Evolutionary conservation across 2,113 vertebrate species (phyloP).

Genomic region (Ciconia stormi): DNA sequence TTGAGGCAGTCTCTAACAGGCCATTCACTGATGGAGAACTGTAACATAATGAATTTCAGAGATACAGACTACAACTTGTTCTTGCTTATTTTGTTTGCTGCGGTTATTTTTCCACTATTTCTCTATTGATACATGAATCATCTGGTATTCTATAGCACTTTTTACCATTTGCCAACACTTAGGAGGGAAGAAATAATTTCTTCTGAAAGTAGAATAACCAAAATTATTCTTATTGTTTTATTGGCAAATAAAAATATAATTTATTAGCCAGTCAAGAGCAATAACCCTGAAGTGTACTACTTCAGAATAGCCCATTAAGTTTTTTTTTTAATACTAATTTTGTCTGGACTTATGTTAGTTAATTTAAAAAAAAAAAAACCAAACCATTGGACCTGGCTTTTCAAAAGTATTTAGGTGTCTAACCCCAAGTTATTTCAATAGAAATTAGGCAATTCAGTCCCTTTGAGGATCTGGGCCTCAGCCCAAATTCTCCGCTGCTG

Average conservation of each 20-base stretch:
- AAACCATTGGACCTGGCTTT: neutral
- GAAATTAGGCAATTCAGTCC: neutral
- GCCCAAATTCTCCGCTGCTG: neutral
- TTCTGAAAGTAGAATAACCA: constrained; percentile 38
- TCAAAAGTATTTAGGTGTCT: neutral
- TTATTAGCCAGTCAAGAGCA: constrained; percentile 56
- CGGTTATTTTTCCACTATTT: neutral
- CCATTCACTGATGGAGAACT: neutral
- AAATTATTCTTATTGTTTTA: constrained; percentile 66
- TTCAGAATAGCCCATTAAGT: constrained; percentile 23
- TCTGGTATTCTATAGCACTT: neutral
- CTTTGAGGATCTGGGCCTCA: neutral
- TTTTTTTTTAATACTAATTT: constrained; percentile 30
- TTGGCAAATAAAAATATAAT: constrained; percentile 60
- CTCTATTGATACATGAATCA: neutral
- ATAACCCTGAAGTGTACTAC: constrained; percentile 22
- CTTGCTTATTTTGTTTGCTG: neutral
- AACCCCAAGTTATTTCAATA: neutral
- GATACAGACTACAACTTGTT: neutral
- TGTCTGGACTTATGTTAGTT: neutral
- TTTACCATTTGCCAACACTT: neutral
- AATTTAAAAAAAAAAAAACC: neutral
- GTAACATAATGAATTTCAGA: neutral
- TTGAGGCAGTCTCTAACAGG: neutral
- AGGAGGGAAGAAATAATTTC: neutral